These are phyloP conservation scores for Channallabes apus DNA, from an alignment of 2,797 vertebrate species.

Conservation along the genomic window DNA sequence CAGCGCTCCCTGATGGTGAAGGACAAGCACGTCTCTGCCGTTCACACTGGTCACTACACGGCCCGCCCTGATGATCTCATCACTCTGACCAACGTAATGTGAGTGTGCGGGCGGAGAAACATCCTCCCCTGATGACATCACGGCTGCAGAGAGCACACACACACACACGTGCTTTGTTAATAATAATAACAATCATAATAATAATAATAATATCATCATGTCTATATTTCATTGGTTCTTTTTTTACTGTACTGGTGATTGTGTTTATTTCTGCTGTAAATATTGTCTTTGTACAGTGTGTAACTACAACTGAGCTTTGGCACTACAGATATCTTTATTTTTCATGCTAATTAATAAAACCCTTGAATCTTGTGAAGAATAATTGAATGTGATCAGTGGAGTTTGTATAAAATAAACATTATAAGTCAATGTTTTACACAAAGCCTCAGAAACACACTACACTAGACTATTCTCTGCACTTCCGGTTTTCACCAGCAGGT, in stretches of 20 bases:
- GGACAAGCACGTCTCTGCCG: conserved; percentile 84
- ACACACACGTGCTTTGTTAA: neutral
- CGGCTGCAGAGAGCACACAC: neutral
- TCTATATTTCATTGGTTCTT: too few species aligned
- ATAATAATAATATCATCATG: too few species aligned
- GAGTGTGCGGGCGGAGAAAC: neutral
- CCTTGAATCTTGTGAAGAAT: too few species aligned
- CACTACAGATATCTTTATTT: too few species aligned
- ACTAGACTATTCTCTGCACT: neutral
- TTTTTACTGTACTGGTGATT: neutral
- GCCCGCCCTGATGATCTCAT: conserved; percentile 75
- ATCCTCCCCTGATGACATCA: conserved; percentile 37
- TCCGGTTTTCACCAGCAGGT: neutral
- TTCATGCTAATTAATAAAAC: too few species aligned
- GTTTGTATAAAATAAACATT: neutral
- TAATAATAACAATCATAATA: too few species aligned
- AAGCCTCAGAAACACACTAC: neutral
- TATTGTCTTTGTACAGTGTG: too few species aligned
- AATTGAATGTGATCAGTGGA: neutral
- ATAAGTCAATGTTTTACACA: too few species aligned
- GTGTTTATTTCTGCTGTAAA: neutral
- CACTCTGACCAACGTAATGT: conserved; percentile 68
- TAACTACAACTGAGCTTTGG: too few species aligned
- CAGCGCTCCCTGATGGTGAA: conserved; percentile 80
- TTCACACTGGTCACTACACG: conserved; percentile 75